Percentiles rank a stretch among this genome's conserved stretches.
Evolutionary conservation across 1,140 invertebrate species (phyloP).

Genomic region (Gerris buenoi): DNA sequence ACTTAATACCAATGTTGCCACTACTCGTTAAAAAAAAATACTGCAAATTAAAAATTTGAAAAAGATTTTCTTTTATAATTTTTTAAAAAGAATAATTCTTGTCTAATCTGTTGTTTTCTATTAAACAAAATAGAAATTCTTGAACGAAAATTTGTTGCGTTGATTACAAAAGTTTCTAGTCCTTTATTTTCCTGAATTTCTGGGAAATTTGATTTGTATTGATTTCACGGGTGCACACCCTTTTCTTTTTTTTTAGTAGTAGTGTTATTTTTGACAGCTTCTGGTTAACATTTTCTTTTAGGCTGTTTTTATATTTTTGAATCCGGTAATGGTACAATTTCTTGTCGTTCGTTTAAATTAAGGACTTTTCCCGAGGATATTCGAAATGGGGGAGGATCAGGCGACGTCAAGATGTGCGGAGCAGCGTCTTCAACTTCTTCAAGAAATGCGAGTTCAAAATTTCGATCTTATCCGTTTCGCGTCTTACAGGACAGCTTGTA

Average conservation of each 20-base stretch:
- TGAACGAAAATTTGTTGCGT: too few species aligned
- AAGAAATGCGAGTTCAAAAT: conserved; percentile 78
- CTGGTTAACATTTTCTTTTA: background rate
- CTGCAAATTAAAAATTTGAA: background rate
- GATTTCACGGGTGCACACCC: background rate
- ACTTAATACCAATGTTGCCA: background rate
- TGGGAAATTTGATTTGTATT: background rate
- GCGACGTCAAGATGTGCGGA: conserved; percentile 10
- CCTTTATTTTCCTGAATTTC: background rate
- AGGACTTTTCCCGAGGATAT: too few species aligned
- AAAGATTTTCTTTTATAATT: background rate
- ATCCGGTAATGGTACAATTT: too few species aligned
- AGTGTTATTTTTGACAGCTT: background rate
- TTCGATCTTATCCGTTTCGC: conserved; percentile 92
- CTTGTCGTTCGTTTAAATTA: too few species aligned
- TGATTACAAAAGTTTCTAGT: background rate
- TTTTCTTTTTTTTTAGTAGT: too few species aligned
- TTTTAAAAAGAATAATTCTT: background rate
- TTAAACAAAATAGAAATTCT: too few species aligned
- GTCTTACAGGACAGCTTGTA: conserved; percentile 91
- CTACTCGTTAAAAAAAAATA: background rate
- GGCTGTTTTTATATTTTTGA: too few species aligned
- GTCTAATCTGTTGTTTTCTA: background rate
- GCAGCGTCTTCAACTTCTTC: conserved; percentile 35
- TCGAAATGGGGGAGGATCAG: background rate